A percentile compares a stretch with the other conserved stretches of the same genome.
phyloP scores from a whole-genome alignment of 2,113 vertebrate genomes.

The Nycticryphes semicollaris region DNA sequence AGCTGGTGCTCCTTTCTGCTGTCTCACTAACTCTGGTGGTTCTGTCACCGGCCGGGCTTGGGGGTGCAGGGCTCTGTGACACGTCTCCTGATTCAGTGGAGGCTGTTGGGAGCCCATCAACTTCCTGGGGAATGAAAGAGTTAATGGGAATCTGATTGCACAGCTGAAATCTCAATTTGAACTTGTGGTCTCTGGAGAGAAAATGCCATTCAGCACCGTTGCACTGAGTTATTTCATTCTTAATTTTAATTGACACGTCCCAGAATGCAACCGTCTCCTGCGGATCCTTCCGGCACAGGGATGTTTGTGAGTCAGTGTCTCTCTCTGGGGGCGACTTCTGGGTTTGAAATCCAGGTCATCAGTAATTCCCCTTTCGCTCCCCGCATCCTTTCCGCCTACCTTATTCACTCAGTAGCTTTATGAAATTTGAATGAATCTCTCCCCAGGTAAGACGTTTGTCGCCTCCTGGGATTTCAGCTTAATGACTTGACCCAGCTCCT shows the following conservation, averaged over 20 bases:
- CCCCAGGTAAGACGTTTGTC: background rate
- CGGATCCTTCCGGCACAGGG: background rate
- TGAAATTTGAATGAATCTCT: conserved; percentile 32
- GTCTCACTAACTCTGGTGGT: background rate
- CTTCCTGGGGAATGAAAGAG: background rate
- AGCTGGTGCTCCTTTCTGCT: background rate
- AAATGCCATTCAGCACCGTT: conserved; percentile 63
- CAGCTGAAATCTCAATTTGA: conserved; percentile 42
- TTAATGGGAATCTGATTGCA: conserved; percentile 21
- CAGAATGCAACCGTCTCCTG: conserved; percentile 44
- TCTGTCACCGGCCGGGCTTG: background rate
- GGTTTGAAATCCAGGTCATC: conserved; percentile 25
- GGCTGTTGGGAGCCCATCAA: background rate
- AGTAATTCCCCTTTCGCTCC: background rate
- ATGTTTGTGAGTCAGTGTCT: background rate
- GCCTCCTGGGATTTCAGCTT: background rate
- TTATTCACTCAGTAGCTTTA: background rate
- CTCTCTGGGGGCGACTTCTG: background rate
- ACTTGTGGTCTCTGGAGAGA: conserved; percentile 40
- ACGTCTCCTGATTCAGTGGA: background rate
- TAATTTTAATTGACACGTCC: conserved; percentile 67
- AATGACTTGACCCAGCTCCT: background rate
- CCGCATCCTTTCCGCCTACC: background rate
- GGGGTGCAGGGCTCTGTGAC: background rate
- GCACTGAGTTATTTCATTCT: conserved; percentile 61